Evolutionary conservation across 2,797 vertebrate genomes (phyloP).

Genomic region (Alouatta caraya): DNA sequence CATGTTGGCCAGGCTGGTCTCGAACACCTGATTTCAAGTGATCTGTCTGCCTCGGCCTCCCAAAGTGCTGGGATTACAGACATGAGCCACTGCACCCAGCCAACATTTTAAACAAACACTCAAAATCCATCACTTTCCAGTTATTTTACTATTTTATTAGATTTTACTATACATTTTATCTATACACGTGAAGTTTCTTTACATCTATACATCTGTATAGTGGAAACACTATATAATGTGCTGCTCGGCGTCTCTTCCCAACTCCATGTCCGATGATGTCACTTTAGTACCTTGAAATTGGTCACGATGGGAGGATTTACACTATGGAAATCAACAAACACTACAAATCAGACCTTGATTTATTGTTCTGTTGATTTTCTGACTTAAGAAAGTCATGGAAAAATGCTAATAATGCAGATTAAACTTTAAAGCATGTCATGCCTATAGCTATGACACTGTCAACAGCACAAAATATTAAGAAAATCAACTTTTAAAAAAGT

Average conservation of each 20-base stretch:
- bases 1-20: not conserved
- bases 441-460: not conserved
- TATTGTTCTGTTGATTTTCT: not conserved
- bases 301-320: not conserved
- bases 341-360: not conserved
- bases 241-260: not conserved
- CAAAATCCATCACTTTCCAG: not conserved
- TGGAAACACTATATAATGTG: not conserved
- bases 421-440: not conserved
- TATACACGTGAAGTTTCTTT: not conserved
- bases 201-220: not conserved
- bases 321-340: not conserved
- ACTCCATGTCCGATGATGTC: not conserved
- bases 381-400: not conserved
- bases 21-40: not conserved
- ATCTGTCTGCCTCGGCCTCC: not conserved
- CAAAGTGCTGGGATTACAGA: not conserved
- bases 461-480: not conserved
- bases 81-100: not conserved
- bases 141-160: not conserved
- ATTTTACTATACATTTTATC: not conserved
- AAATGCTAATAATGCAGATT: not conserved
- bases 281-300: not conserved
- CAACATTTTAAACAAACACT: not conserved
- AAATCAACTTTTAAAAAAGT: not conserved